Conservation (phyloP, 2,113 vertebrate species). For the Zootoca vivipara region DNA sequence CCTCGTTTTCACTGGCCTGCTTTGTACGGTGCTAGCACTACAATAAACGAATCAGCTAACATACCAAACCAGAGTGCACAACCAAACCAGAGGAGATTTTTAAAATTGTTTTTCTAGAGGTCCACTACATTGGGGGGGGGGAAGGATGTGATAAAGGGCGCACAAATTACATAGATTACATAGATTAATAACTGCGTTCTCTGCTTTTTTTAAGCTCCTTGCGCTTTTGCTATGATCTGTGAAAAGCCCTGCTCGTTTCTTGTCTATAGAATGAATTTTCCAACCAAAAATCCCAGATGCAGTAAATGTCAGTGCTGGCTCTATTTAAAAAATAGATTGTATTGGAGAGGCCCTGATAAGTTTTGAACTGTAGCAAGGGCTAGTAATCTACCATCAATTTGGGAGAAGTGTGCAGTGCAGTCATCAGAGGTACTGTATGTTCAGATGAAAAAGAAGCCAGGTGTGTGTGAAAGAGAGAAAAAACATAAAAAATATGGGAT, state of each 20-base stretch:
- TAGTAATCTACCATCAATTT: background rate
- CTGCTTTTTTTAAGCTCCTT: background rate
- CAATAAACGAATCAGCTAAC: slow-evolving; percentile 39
- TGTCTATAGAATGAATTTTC: background rate
- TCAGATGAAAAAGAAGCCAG: background rate
- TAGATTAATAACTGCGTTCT: background rate
- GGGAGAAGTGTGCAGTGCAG: background rate
- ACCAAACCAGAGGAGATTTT: background rate
- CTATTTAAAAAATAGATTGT: background rate
- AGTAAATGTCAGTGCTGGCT: background rate
- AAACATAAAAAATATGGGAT: background rate
- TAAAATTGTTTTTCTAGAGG: slow-evolving; percentile 10
- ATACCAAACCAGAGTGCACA: background rate
- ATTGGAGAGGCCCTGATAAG: background rate
- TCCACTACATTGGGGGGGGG: background rate
- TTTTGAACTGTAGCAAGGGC: background rate
- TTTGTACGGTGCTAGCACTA: slow-evolving; percentile 5
- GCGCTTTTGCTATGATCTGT: background rate
- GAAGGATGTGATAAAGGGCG: accelerated
- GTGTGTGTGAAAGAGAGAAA: too few relatives aligned
- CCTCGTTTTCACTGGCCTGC: slow-evolving; percentile 40
- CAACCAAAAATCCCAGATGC: background rate
- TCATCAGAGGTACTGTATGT: too few relatives aligned
- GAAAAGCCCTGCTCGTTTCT: background rate
- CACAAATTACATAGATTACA: background rate